These are phyloP conservation scores for Sebastes hubbsi DNA, from an alignment of 2,797 vertebrate genomes.

Conservation along the genomic window DNA sequence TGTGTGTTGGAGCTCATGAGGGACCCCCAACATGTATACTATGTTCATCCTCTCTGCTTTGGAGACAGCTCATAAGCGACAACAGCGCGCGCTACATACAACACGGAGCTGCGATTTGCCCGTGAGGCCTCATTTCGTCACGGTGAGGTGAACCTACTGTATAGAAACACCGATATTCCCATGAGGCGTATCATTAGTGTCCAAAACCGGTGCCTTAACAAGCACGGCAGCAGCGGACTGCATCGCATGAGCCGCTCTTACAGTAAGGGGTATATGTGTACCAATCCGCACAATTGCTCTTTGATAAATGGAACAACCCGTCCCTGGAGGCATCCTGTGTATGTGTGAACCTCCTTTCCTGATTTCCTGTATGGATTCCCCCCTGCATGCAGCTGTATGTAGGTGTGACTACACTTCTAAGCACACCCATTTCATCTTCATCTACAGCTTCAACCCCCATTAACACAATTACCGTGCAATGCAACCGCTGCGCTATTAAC, in stretches of 20 bases:
- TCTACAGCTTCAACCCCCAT: constrained; percentile 45
- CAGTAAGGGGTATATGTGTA: constrained; percentile 12
- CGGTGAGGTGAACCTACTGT: constrained; percentile 22
- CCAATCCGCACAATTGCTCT: constrained; percentile 35
- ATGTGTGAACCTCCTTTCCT: constrained; percentile 19
- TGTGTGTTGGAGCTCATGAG: background rate
- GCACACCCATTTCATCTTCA: constrained; percentile 39
- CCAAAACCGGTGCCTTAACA: constrained; percentile 23
- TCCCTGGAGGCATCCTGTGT: constrained; percentile 51
- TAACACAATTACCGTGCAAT: constrained; percentile 52
- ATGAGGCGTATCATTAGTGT: constrained; percentile 40
- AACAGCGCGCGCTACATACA: background rate
- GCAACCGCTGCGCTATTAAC: constrained; percentile 19
- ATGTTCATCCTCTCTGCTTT: background rate
- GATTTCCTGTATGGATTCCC: constrained; percentile 65
- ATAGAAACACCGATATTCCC: constrained; percentile 36
- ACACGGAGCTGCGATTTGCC: constrained; percentile 22
- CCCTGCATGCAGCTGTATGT: constrained; percentile 27
- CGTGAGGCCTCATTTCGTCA: constrained; percentile 43
- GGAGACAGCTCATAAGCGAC: constrained; percentile 10
- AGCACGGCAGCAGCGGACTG: background rate
- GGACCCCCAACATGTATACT: background rate
- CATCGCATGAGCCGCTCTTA: constrained; percentile 36
- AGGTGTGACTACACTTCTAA: constrained; percentile 27
- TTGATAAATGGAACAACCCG: constrained; percentile 63